A percentile compares a stretch with the other conserved stretches of the same genome.
Evolutionary conservation across 2,888 invertebrate genomes (phyloP).

Genomic region (Alloscopus bannaensis): DNA sequence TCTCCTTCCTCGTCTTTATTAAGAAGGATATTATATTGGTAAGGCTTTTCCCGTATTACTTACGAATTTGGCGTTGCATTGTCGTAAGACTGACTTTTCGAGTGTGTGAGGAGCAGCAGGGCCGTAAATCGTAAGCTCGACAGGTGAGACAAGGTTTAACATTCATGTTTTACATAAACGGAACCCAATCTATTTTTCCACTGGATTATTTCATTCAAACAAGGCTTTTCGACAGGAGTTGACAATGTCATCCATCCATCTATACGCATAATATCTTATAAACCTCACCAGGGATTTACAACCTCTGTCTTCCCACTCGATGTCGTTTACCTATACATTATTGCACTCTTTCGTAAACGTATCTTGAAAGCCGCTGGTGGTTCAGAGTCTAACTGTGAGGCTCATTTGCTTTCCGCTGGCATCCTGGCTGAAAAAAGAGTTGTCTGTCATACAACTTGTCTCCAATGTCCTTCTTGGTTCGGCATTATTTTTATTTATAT

Average conservation of each 20-base stretch:
- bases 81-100: too few relatives aligned
- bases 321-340: not conserved
- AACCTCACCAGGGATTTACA: too few relatives aligned
- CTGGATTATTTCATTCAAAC: slow-evolving; percentile 61
- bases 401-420: slow-evolving; percentile 58
- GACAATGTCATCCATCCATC: slow-evolving; percentile 57
- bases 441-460: slow-evolving; percentile 59
- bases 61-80: too few relatives aligned
- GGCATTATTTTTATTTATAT: slow-evolving; percentile 52
- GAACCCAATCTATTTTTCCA: slow-evolving; percentile 43
- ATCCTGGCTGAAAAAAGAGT: slow-evolving; percentile 40
- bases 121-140: slow-evolving; percentile 53
- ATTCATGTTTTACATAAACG: slow-evolving; percentile 47
- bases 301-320: too few relatives aligned
- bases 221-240: slow-evolving; percentile 49
- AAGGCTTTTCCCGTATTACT: too few relatives aligned
- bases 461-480: slow-evolving; percentile 23
- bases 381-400: slow-evolving; percentile 36
- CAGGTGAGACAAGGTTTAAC: slow-evolving; percentile 55
- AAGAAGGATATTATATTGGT: too few relatives aligned
- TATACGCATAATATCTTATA: too few relatives aligned
- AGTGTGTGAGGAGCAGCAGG: too few relatives aligned
- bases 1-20: slow-evolving; percentile 12
- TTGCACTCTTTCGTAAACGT: not conserved
- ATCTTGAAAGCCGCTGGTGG: not conserved